Evolutionary conservation across 2,797 vertebrate genomes (phyloP).

Genomic region (Mareca penelope): DNA sequence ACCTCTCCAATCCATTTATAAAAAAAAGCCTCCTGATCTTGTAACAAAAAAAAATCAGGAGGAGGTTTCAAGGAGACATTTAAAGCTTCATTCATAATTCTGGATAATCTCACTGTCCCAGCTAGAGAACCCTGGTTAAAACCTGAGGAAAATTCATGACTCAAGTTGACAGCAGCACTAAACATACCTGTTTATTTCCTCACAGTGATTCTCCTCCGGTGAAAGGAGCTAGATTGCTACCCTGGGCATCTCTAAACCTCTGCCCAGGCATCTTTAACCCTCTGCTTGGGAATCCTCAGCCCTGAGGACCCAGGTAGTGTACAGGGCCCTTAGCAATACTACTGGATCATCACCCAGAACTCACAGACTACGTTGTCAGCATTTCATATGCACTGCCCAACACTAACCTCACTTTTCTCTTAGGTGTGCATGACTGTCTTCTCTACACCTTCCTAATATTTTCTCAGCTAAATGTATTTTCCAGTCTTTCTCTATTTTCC

Average conservation of each 20-base stretch:
- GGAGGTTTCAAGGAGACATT: neutral
- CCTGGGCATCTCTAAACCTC: neutral
- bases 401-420: neutral
- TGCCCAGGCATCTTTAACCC: neutral
- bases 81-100: conserved; percentile 28
- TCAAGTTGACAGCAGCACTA: neutral
- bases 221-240: neutral
- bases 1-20: neutral
- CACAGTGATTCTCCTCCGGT: neutral
- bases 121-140: neutral
- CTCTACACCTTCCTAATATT: neutral
- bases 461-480: neutral
- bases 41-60: neutral
- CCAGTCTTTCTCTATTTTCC: neutral
- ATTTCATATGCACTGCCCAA: neutral
- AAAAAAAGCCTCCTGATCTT: neutral
- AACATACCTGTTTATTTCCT: neutral
- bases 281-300: neutral
- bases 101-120: neutral
- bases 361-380: neutral
- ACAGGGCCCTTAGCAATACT: neutral
- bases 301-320: fast-evolving
- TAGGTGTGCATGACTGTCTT: neutral
- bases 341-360: neutral
- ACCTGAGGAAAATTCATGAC: neutral